A percentile compares a stretch with the other conserved stretches of the same genome.
Conservation (phyloP, 1,140 invertebrate genomes). For the Ceratina calcarata region DNA sequence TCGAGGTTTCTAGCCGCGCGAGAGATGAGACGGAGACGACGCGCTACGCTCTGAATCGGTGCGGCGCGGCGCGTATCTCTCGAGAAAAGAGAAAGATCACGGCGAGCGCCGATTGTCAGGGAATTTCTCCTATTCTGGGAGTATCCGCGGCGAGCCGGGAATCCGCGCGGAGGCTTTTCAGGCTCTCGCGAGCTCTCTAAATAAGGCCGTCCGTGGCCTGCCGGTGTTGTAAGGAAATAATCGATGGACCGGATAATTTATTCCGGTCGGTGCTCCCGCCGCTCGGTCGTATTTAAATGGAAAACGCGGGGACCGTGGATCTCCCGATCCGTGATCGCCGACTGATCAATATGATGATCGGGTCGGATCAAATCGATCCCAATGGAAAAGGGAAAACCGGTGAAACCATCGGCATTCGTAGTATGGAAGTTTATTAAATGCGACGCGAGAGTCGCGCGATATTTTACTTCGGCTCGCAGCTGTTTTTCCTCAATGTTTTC, state of each 20-base stretch:
- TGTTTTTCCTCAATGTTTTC: conserved; percentile 48
- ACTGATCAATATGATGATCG: conserved; percentile 3
- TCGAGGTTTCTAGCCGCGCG: conserved; percentile 44
- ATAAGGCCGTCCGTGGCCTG: conserved; percentile 26
- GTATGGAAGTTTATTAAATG: conserved; percentile 46
- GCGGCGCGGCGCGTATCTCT: conserved; percentile 8
- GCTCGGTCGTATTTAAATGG: conserved; percentile 33
- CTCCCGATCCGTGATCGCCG: not conserved
- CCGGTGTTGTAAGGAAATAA: conserved; percentile 41
- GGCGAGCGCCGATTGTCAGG: conserved; percentile 34
- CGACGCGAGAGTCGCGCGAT: conserved; percentile 33
- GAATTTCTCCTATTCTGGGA: conserved; percentile 49
- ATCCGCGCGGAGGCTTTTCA: conserved; percentile 23
- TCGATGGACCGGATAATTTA: conserved; percentile 41
- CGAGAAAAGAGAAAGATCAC: conserved; percentile 31
- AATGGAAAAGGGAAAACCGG: not conserved
- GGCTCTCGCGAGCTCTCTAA: conserved; percentile 35
- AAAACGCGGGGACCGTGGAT: conserved; percentile 11
- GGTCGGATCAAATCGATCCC: not conserved
- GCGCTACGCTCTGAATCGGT: conserved; percentile 15
- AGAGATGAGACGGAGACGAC: not conserved
- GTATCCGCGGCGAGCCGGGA: not conserved
- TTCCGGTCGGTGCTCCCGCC: conserved; percentile 12
- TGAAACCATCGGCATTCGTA: not conserved
- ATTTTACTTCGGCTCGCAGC: conserved; percentile 42